phyloP scores from a whole-genome alignment of 23 tunicate genomes.

The Styela plicata region DNA sequence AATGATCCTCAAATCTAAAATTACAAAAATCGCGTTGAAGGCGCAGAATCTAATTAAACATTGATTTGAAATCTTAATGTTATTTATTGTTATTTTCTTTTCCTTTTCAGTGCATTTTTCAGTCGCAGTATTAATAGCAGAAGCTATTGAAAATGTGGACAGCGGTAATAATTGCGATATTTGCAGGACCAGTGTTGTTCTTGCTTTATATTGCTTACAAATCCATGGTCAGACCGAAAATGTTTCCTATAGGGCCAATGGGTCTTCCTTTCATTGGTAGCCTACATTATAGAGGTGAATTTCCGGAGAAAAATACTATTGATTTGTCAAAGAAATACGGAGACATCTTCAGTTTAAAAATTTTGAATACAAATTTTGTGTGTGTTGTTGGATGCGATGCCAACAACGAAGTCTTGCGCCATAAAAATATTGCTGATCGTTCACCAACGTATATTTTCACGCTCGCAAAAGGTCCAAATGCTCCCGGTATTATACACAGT shows the following conservation, averaged over 20 bases:
- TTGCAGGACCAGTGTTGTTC: not conserved
- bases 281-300: not conserved
- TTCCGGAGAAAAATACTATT: not conserved
- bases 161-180: not conserved
- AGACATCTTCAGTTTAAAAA: not conserved
- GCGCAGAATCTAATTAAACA: too few relatives aligned
- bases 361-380: not conserved
- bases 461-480: not conserved
- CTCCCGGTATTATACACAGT: not conserved
- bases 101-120: too few relatives aligned
- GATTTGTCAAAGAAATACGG: conserved; percentile 5
- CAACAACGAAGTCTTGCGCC: not conserved
- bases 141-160: not conserved
- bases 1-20: too few relatives aligned
- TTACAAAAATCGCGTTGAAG: too few relatives aligned
- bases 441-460: too few relatives aligned
- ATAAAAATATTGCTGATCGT: not conserved
- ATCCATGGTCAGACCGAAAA: not conserved
- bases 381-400: not conserved
- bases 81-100: too few relatives aligned
- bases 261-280: conserved; percentile 1
- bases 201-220: not conserved
- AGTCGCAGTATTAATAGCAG: too few relatives aligned
- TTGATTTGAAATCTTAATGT: too few relatives aligned
- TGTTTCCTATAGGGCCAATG: not conserved